Evolutionary conservation across 2,797 vertebrate species (phyloP), one percentile per base, ranked within the genome.

Genomic region (Cottoperca gobio): DNA sequence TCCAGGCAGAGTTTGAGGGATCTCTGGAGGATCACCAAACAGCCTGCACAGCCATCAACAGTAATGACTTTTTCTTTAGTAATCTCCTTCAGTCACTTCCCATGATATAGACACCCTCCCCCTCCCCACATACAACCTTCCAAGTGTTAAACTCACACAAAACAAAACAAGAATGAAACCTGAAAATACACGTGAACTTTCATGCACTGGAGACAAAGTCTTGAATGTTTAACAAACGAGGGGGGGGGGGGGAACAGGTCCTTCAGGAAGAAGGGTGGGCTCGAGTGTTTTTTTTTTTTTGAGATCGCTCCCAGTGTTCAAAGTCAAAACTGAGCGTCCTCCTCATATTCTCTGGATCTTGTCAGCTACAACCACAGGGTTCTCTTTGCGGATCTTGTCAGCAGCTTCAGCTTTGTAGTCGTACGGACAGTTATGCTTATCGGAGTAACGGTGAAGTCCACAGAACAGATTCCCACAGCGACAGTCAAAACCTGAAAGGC

Each of bases 271-370:
- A 90, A 89, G 70, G 85, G 64, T 9, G 72, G 71, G 87, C 78
- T 89, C 69, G 73, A 91, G 91, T 94, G 70, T 63, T 62, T 48
- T 9, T 45, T 42, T 45, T 46, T 60, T 71, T 33, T 55, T 60
- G 58, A 67, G 59, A 82, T 75, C 21, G 49, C 65, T 86, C 82
- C 63, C 50, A 45, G 70, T 31, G 45, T 76, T 85, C 70, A 88
- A 70, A 75, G 83, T 86, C 83, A 82, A 33, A 82, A 78, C 71
- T 23, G 48, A 58, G 61, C 40, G 21, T 49, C 33, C 52, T 81
- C 40, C 88, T 96, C 96, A 97, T 96, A 97, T 95, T 95, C 97
- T 97, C 94, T 97, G 96, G 90, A 97, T 97, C 93, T 97, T 97
- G 81, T 97, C 96, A 0, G 96, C 96, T 0, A 97, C 94, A 0